phyloP scores from a whole-genome alignment of 2,797 vertebrate genomes.

The Carduelis carduelis region DNA sequence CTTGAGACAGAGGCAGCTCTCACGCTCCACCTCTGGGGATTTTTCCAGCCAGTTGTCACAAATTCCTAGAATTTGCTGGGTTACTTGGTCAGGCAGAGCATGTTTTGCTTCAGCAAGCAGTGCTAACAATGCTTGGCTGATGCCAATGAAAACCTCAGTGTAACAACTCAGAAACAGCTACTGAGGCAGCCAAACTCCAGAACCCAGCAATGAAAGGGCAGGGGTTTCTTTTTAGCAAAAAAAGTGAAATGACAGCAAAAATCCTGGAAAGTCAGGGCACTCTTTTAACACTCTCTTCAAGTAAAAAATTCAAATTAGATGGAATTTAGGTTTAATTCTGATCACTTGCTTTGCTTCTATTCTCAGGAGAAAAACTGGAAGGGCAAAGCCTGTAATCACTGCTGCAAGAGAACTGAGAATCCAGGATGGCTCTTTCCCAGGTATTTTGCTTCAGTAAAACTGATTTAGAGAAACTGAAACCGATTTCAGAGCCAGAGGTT shows the following conservation, averaged over 20 bases:
- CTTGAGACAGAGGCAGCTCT: not conserved
- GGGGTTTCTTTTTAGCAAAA: not conserved
- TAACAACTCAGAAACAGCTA: not conserved
- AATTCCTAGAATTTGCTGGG: not conserved
- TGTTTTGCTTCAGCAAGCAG: not conserved
- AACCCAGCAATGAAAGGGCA: not conserved
- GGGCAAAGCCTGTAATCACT: not conserved
- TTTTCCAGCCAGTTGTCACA: not conserved
- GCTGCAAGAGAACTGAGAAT: not conserved
- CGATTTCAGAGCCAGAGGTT: not conserved
- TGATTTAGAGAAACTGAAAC: not conserved
- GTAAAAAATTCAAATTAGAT: not conserved
- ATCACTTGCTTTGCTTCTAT: not conserved
- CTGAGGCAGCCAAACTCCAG: not conserved
- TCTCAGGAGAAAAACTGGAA: not conserved
- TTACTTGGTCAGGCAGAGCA: not conserved
- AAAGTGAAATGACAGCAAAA: not conserved
- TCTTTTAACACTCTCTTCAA: not conserved
- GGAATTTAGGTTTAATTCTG: not conserved
- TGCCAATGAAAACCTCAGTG: not conserved
- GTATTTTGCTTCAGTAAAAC: not conserved
- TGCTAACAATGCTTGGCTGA: not conserved
- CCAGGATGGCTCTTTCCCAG: not conserved
- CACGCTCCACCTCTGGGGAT: not conserved
- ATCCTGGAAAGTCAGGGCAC: not conserved